Evolutionary conservation across 2,113 vertebrate species (phyloP), one percentile per base, ranked within the genome.

Genomic region (Labeo catla): DNA sequence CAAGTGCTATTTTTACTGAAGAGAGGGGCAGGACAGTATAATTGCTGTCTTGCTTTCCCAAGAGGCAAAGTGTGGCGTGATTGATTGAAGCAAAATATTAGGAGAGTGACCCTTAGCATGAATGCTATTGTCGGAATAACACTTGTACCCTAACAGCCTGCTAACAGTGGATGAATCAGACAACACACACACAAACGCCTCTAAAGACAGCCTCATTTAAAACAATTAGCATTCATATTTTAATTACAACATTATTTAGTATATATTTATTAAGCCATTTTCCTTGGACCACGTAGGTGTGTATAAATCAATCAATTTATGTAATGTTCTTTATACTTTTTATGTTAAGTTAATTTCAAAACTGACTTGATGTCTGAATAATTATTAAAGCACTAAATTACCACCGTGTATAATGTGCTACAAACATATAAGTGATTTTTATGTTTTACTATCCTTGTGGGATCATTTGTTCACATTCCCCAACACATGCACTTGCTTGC

Each of bases 11-110:
- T 28, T 81, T 49, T 47, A 80, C 21, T 65, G n/a, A 81, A 81
- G 59, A 81, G 77, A n/a, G 43, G 15, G 59, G n/a, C 77, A 65
- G 23, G 54, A 79, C 36, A 61, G 39, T 81, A 65, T 81, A 65
- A 81, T 49, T 81, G 78, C 7, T 16, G 39, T 65, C 43, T 81
- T 81, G 49, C 19, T 81, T 65, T 65, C 57, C 78, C 45, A 65
- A 81, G 76, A 39, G 52, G 52, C 52, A n/a, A 79, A 43, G 36
- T 23, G 36, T 78, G 76, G 50, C 47, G n/a, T 81, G 59, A 81
- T 16, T 81, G 59, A 47, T 49, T 74, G 72, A 49, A 21, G 36
- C 15, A 16, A 81, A 65, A 65, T 61, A 43, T 80, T 43, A 80
- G 6, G 4, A 80, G 10, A 19, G 57, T 80, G n/a, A 63, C 15